These are phyloP conservation scores for Nomada goodeniana DNA, from an alignment of 2,888 invertebrate genomes.

Conservation along the genomic window DNA sequence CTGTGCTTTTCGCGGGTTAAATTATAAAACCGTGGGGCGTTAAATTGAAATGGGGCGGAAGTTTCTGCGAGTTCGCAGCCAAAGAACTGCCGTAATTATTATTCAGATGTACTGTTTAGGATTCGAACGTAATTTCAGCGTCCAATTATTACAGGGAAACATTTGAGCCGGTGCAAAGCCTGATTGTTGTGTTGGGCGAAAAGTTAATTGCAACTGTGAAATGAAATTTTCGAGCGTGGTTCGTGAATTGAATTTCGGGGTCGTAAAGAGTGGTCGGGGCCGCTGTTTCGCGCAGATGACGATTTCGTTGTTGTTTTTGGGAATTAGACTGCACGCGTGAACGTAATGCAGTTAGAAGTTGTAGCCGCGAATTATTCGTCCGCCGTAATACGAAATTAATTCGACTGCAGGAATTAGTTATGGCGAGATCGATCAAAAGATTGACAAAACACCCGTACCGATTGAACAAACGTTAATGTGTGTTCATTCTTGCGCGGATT, in stretches of 20 bases:
- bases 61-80: too few species aligned
- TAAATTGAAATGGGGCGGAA: too few species aligned
- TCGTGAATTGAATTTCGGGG: slow-evolving; percentile 9
- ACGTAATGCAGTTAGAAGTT: slow-evolving; percentile 1
- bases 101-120: neutral
- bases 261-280: neutral
- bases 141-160: slow-evolving; percentile 3
- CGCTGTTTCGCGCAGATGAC: neutral
- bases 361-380: neutral
- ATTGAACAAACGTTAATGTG: too few species aligned
- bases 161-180: neutral
- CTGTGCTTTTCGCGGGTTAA: too few species aligned
- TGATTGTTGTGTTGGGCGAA: neutral
- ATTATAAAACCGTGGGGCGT: too few species aligned
- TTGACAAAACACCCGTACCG: too few species aligned
- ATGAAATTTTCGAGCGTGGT: slow-evolving; percentile 9
- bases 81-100: neutral
- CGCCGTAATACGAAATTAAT: neutral
- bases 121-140: neutral
- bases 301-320: slow-evolving; percentile 16
- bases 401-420: neutral
- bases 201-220: slow-evolving; percentile 11
- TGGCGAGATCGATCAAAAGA: neutral
- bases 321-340: slow-evolving; percentile 10
- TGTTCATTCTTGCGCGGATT: too few species aligned